These are phyloP conservation scores for Fulmarus glacialis DNA, from an alignment of 2,113 vertebrate species.

Conservation along the genomic window DNA sequence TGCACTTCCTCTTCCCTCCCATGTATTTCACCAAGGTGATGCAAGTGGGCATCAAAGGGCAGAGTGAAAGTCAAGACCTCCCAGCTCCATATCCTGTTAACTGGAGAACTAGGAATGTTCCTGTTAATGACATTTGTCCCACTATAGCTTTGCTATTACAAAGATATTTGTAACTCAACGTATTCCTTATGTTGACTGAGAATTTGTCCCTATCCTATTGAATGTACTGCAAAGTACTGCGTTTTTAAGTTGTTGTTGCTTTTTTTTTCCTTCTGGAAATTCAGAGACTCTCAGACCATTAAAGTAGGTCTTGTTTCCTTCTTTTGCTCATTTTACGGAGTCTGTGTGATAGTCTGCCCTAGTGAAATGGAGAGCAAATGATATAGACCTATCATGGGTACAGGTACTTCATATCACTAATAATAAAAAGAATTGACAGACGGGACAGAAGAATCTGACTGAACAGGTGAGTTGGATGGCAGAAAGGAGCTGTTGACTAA, in stretches of 20 bases:
- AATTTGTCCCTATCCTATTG: background rate
- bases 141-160: background rate
- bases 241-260: background rate
- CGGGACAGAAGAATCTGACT: background rate
- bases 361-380: background rate
- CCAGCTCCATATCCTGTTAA: background rate
- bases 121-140: background rate
- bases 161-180: background rate
- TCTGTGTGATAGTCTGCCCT: background rate
- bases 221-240: background rate
- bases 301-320: background rate
- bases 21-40: background rate
- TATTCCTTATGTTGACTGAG: background rate
- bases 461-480: background rate
- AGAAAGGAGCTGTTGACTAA: background rate
- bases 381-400: background rate
- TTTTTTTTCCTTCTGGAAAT: background rate
- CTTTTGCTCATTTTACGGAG: background rate
- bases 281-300: background rate
- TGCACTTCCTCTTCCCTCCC: background rate
- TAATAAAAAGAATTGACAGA: background rate
- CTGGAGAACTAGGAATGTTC: background rate
- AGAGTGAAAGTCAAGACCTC: background rate
- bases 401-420: background rate
- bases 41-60: background rate